Conservation (phyloP, 2,797 vertebrate species). For the Nasua narica region DNA sequence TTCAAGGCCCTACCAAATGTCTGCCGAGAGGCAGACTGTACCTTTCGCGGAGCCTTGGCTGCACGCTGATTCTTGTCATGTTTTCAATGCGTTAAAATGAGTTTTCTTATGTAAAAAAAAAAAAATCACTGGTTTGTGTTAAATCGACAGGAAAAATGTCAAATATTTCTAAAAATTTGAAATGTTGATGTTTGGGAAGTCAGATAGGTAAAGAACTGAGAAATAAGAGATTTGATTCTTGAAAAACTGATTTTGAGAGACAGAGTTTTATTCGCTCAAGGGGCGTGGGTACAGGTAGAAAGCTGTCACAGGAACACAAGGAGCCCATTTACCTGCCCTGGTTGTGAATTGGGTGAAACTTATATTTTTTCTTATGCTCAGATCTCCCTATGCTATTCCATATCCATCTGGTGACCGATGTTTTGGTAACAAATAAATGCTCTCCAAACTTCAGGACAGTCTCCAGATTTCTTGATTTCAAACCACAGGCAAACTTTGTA, state of each 20-base stretch:
- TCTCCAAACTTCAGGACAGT: not conserved
- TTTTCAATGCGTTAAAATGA: constrained; percentile 63
- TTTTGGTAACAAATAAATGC: not conserved
- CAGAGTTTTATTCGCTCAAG: not conserved
- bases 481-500: not conserved
- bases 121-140: constrained; percentile 44
- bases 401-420: not conserved
- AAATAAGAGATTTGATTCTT: constrained; percentile 17
- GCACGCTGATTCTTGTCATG: constrained; percentile 53
- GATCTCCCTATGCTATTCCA: not conserved
- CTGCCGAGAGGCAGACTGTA: not conserved
- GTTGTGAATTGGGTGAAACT: constrained; percentile 16
- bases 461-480: not conserved
- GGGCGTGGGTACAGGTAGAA: not conserved
- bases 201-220: constrained; percentile 35
- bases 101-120: constrained; percentile 52
- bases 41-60: not conserved
- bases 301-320: not conserved
- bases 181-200: constrained; percentile 59
- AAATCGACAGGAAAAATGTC: constrained; percentile 65
- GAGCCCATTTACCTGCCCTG: not conserved
- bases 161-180: constrained; percentile 71
- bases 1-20: not conserved
- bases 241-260: constrained; percentile 35
- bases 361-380: not conserved